A percentile compares a stretch with the other conserved stretches of the same genome.
These are phyloP conservation scores for Periparus ater DNA, from an alignment of 2,797 vertebrate species.

Conservation along the genomic window DNA sequence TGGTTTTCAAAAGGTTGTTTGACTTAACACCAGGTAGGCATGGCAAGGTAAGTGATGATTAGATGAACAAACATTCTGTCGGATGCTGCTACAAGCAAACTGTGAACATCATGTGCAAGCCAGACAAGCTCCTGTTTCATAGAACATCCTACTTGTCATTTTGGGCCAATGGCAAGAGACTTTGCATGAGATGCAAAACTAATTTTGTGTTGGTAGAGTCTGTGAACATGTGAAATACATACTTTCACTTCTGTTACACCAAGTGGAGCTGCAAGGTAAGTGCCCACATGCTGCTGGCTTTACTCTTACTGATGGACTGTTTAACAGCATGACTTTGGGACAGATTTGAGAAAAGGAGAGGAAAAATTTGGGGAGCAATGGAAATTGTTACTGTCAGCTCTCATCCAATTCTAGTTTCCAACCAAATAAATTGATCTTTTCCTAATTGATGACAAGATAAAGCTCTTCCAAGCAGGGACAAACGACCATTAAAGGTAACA, in stretches of 20 bases:
- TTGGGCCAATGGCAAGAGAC: background rate
- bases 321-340: background rate
- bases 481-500: background rate
- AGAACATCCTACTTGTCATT: background rate
- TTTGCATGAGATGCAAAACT: background rate
- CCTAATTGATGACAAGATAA: background rate
- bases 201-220: background rate
- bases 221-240: background rate
- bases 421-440: background rate
- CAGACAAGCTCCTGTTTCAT: background rate
- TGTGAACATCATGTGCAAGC: background rate
- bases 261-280: background rate
- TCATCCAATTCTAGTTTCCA: background rate
- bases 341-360: background rate
- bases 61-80: background rate
- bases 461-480: background rate
- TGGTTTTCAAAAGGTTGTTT: background rate
- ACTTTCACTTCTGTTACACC: slow-evolving; percentile 45
- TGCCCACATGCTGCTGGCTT: background rate
- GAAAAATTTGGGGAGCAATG: background rate
- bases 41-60: background rate
- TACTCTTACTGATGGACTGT: background rate
- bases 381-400: background rate
- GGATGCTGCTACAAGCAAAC: background rate
- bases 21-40: background rate